phyloP scores from a whole-genome alignment of 2,797 vertebrate genomes.

The Garrulus glandarius region DNA sequence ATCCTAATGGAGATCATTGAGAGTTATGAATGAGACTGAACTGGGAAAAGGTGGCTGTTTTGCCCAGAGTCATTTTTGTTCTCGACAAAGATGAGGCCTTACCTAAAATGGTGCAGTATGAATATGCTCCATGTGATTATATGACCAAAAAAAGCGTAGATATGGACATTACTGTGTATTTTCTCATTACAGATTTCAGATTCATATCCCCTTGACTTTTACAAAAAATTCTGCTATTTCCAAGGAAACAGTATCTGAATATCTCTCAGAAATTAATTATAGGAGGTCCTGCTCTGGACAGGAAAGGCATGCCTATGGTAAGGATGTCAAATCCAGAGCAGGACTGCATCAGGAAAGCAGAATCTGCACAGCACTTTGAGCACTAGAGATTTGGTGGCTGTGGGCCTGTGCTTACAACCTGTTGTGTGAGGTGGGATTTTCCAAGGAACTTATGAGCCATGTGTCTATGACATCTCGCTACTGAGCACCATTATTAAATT shows the following conservation, averaged over 20 bases:
- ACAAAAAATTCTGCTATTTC: not conserved
- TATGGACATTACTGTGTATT: not conserved
- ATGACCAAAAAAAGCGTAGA: not conserved
- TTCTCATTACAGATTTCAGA: constrained; percentile 18
- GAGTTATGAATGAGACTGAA: not conserved
- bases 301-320: not conserved
- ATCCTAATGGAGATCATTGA: not conserved
- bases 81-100: constrained; percentile 8
- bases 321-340: not conserved
- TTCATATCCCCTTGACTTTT: not conserved
- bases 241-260: not conserved
- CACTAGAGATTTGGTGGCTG: not conserved
- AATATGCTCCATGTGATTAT: not conserved
- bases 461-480: not conserved
- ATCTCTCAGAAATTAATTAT: not conserved
- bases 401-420: not conserved
- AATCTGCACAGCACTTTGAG: not conserved
- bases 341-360: not conserved
- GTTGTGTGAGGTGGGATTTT: not conserved
- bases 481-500: not conserved
- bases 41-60: not conserved
- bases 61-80: not conserved
- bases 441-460: fast-evolving
- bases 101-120: not conserved
- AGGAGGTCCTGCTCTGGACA: not conserved